Evolutionary conservation across 2,888 invertebrate species (phyloP), one percentile per base, ranked within the genome.

Genomic region (Drosophila mettleri): DNA sequence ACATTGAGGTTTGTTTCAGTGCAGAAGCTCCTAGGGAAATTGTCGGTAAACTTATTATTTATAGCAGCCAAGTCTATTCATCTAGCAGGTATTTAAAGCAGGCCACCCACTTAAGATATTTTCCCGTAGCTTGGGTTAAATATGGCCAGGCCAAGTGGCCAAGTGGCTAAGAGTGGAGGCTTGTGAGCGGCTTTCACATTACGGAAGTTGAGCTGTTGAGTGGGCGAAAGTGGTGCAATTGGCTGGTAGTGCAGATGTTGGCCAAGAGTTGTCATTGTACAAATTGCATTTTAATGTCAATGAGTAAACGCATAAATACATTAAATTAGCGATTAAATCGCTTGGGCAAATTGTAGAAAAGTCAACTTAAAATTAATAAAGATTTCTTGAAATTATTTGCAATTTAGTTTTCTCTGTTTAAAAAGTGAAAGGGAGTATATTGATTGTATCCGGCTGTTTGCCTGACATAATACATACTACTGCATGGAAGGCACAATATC

Each of bases 221-320:
- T 80, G 82, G 80, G 80, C 80, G 80, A 86, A 86, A 86, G 81
- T 81, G 64, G 79, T 72, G 82, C 86, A 85, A 74, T 24, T 34
- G 45, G 45, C 29, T 29, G 43, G 2, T 33, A 18, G 60, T 83
- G 69, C 43, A 29, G 46, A 29, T 33, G 36, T 20, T 58, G 58
- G 51, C 33, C 31, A 34, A 49, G 22, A 49, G 18, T 74, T 78
- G 66, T 82, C 70, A 80, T 74, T 67, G 67, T 61, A 43, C 41
- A 69, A 81, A 84, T 84, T 78, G 82, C 64, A 64, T 61, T 74
- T 57, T 33, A 68, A 69, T 59, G 43, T 31, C 53, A 59, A 41
- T 55, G 41, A 36, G 34, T 33, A 58, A 27, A 59, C 29, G 31
- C 66, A 33, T 65, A 46, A 65, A 53, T 38, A 33, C 18, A 52